These are phyloP conservation scores for Spilarctia lutea DNA, from an alignment of 2,888 invertebrate species.

Conservation along the genomic window DNA sequence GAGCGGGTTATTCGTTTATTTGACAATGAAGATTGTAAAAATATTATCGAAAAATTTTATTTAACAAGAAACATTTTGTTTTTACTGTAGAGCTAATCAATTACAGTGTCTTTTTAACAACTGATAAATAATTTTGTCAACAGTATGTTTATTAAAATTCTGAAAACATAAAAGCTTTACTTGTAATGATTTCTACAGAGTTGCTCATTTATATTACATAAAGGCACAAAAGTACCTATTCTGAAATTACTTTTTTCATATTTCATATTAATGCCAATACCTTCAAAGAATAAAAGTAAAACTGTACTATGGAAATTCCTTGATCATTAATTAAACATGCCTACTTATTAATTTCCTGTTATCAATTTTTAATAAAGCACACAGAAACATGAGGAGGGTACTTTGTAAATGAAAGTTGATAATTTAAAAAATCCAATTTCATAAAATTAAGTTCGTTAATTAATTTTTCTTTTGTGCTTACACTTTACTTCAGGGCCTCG, in stretches of 20 bases:
- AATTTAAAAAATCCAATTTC: constrained; percentile 73
- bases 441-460: constrained; percentile 78
- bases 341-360: constrained; percentile 52
- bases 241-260: constrained; percentile 6
- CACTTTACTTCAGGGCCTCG: constrained; percentile 65
- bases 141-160: background rate
- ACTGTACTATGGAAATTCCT: constrained; percentile 28
- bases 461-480: constrained; percentile 75
- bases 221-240: background rate
- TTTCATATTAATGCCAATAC: constrained; percentile 17
- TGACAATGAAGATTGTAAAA: background rate
- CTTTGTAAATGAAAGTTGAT: constrained; percentile 42
- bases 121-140: background rate
- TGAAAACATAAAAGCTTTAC: background rate
- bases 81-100: background rate
- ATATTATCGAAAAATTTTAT: background rate
- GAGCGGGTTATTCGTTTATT: background rate
- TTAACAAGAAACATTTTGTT: background rate
- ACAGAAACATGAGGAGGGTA: constrained; percentile 35
- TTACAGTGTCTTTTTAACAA: background rate
- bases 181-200: background rate
- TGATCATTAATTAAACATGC: constrained; percentile 50
- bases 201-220: background rate
- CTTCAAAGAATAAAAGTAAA: constrained; percentile 26
- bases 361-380: constrained; percentile 55